phyloP scores from a whole-genome alignment of 2,113 vertebrate genomes.

The Gila orcuttii region DNA sequence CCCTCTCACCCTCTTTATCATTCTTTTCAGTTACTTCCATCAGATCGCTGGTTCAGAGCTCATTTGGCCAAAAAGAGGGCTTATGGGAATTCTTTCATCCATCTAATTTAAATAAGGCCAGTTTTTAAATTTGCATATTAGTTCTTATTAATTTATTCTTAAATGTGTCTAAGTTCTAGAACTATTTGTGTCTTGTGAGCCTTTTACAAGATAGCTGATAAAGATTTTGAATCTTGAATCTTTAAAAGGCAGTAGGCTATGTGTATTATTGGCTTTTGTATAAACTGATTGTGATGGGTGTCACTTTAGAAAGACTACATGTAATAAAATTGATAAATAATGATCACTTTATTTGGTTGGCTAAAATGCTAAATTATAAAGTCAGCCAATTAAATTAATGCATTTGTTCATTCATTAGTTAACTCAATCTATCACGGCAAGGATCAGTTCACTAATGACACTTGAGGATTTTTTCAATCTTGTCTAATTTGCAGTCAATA shows the following conservation, averaged over 20 bases:
- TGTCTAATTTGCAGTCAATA: background rate
- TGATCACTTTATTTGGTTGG: background rate
- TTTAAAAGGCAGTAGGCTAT: background rate
- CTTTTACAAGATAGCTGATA: too few species aligned
- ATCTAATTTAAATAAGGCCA: too few species aligned
- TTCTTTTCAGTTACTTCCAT: too few species aligned
- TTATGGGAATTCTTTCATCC: too few species aligned
- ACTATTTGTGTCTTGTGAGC: too few species aligned
- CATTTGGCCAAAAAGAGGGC: too few species aligned
- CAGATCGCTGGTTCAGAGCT: too few species aligned
- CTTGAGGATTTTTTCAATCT: background rate
- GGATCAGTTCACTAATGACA: background rate
- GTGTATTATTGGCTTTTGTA: background rate
- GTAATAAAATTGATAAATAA: background rate
- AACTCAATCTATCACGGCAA: background rate
- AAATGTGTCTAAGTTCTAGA: too few species aligned
- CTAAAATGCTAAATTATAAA: background rate
- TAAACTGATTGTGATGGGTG: background rate
- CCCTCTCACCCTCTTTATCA: too few species aligned
- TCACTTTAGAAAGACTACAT: background rate
- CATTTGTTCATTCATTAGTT: background rate
- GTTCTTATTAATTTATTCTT: too few species aligned
- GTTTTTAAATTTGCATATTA: too few species aligned
- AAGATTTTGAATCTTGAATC: too few species aligned
- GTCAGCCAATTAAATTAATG: background rate